phyloP scores from a whole-genome alignment of 2,888 invertebrate genomes.

The Nomada fucata region DNA sequence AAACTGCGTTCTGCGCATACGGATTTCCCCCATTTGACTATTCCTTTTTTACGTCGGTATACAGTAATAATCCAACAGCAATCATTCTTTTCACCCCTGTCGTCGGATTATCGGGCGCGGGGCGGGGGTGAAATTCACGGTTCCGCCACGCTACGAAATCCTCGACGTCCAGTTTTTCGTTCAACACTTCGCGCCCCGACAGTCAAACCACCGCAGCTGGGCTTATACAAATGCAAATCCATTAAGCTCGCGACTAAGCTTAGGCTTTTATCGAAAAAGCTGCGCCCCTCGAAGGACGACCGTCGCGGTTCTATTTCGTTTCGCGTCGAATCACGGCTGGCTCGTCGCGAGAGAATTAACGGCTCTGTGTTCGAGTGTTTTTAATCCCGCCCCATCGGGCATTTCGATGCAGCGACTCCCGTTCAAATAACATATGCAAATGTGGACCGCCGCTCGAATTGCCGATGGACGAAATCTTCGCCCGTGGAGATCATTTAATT shows the following conservation, averaged over 20 bases:
- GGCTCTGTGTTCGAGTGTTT: slow-evolving; percentile 48
- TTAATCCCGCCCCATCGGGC: slow-evolving; percentile 57
- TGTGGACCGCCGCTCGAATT: slow-evolving; percentile 25
- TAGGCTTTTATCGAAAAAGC: slow-evolving; percentile 70
- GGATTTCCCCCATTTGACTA: neutral
- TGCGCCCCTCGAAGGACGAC: slow-evolving; percentile 52
- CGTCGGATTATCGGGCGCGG: slow-evolving; percentile 54
- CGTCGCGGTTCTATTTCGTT: slow-evolving; percentile 41
- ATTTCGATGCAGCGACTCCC: slow-evolving; percentile 17
- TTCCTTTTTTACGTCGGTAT: slow-evolving; percentile 13
- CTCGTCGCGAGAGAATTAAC: slow-evolving; percentile 58
- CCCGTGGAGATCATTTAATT: slow-evolving; percentile 23
- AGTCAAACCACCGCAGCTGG: slow-evolving; percentile 37
- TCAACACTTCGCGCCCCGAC: slow-evolving; percentile 57
- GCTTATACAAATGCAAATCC: slow-evolving; percentile 73
- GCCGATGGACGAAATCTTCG: slow-evolving; percentile 24
- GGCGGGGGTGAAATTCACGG: slow-evolving; percentile 60
- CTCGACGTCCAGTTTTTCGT: slow-evolving; percentile 65
- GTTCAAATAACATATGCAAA: slow-evolving; percentile 54
- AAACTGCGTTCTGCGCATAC: neutral
- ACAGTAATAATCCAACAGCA: slow-evolving; percentile 60
- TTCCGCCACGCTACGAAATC: slow-evolving; percentile 48
- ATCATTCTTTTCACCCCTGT: slow-evolving; percentile 41
- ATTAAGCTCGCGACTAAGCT: slow-evolving; percentile 70
- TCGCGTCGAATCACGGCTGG: slow-evolving; percentile 42